phyloP scores from a whole-genome alignment of 2,888 invertebrate species.

The Watsonalla binaria region DNA sequence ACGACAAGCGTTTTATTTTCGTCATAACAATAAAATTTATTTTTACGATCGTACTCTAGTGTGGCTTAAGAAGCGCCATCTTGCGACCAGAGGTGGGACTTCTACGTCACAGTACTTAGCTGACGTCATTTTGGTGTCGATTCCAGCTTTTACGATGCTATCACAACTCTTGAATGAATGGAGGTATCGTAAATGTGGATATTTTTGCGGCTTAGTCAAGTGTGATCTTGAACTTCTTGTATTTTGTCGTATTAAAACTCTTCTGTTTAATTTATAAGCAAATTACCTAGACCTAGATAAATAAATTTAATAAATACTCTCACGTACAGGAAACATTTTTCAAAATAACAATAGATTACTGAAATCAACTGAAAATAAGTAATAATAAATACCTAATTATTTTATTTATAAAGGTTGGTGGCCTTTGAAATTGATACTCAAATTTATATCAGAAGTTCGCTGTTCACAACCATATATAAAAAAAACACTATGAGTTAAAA shows the following conservation, averaged over 20 bases:
- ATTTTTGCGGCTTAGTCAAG: slow-evolving; percentile 33
- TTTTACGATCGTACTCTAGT: slow-evolving; percentile 64
- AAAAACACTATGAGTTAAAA: too few relatives aligned
- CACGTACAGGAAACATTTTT: too few relatives aligned
- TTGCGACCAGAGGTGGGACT: slow-evolving; percentile 43
- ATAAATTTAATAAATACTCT: too few relatives aligned
- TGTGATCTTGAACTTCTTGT: slow-evolving; percentile 14
- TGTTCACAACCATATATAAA: too few relatives aligned
- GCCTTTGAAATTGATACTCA: too few relatives aligned
- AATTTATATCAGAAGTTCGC: too few relatives aligned
- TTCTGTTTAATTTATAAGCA: not conserved
- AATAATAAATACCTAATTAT: too few relatives aligned
- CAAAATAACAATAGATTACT: too few relatives aligned
- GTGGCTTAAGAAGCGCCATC: slow-evolving; percentile 60
- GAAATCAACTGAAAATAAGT: too few relatives aligned
- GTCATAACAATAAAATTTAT: slow-evolving; percentile 79
- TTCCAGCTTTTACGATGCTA: slow-evolving; percentile 52
- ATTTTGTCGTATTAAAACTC: slow-evolving; percentile 3
- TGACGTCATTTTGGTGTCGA: slow-evolving; percentile 54
- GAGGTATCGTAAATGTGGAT: slow-evolving; percentile 57
- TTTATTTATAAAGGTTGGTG: too few relatives aligned
- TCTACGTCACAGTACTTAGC: slow-evolving; percentile 34
- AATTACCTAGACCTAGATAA: too few relatives aligned
- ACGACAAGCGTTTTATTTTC: slow-evolving; percentile 79
- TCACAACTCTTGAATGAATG: slow-evolving; percentile 57